These are phyloP conservation scores for Brevimyrus niger DNA, from an alignment of 2,113 vertebrate genomes.

Conservation along the genomic window DNA sequence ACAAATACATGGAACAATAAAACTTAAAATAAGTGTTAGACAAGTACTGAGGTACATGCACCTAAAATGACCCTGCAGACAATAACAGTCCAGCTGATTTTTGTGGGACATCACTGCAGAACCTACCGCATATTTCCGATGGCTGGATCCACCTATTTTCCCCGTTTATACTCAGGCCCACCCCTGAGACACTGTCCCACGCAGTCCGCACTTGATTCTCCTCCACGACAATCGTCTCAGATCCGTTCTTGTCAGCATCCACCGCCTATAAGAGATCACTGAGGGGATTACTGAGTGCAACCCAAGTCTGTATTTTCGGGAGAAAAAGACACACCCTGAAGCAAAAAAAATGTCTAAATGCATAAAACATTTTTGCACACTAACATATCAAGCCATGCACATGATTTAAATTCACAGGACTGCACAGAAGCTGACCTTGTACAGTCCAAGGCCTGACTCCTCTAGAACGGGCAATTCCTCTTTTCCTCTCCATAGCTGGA, in stretches of 20 bases:
- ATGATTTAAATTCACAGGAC: not conserved
- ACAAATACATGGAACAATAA: not conserved
- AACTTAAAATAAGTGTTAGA: not conserved
- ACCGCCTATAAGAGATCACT: not conserved
- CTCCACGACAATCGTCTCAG: not conserved
- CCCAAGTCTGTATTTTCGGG: not conserved
- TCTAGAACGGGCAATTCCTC: not conserved
- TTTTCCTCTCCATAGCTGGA: not conserved
- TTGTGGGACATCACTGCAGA: not conserved
- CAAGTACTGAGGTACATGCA: not conserved
- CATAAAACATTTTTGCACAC: not conserved
- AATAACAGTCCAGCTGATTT: not conserved
- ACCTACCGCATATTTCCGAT: not conserved
- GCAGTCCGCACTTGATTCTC: not conserved
- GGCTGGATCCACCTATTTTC: not conserved
- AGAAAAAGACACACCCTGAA: not conserved
- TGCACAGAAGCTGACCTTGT: not conserved
- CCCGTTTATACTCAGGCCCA: not conserved
- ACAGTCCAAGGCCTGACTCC: not conserved
- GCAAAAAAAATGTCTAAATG: not conserved
- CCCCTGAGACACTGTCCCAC: not conserved
- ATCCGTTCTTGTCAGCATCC: not conserved
- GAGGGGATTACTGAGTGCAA: not conserved
- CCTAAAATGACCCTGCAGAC: not conserved
- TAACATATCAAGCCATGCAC: not conserved